phyloP scores from a whole-genome alignment of 1,140 invertebrate species.

The Diachasmimorpha longicaudata region DNA sequence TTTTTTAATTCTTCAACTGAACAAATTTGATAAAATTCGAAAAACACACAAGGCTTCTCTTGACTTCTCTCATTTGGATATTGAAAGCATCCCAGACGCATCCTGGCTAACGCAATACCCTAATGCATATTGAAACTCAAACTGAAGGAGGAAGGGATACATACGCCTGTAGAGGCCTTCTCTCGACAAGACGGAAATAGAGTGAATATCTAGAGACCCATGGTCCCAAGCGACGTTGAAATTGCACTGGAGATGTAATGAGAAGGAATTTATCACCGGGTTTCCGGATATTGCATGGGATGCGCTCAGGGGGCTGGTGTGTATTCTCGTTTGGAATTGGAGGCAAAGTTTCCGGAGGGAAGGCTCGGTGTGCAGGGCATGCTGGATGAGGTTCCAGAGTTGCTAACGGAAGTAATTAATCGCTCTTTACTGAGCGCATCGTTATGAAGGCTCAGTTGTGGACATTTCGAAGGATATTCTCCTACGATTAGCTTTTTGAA shows the following conservation, averaged over 20 bases:
- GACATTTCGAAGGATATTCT: neutral
- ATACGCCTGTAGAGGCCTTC: neutral
- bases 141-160: neutral
- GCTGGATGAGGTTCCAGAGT: neutral
- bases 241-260: conserved; percentile 7
- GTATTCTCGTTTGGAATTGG: conserved; percentile 1
- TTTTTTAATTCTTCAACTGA: too few species aligned
- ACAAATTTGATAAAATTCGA: too few species aligned
- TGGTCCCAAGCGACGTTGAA: conserved; percentile 1
- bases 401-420: conserved; percentile 20
- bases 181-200: neutral
- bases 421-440: conserved; percentile 4
- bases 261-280: conserved; percentile 6
- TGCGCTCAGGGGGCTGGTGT: neutral
- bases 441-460: neutral
- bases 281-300: conserved; percentile 10
- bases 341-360: neutral
- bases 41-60: too few species aligned
- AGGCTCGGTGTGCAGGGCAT: neutral
- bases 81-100: neutral
- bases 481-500: neutral
- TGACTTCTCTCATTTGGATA: neutral
- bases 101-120: conserved; percentile 19
- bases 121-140: conserved; percentile 9
- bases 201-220: neutral